Percentiles rank a stretch among this genome's conserved stretches.
Conservation (phyloP, 1,140 invertebrate genomes). For the Pseudomyrmex sp. region DNA sequence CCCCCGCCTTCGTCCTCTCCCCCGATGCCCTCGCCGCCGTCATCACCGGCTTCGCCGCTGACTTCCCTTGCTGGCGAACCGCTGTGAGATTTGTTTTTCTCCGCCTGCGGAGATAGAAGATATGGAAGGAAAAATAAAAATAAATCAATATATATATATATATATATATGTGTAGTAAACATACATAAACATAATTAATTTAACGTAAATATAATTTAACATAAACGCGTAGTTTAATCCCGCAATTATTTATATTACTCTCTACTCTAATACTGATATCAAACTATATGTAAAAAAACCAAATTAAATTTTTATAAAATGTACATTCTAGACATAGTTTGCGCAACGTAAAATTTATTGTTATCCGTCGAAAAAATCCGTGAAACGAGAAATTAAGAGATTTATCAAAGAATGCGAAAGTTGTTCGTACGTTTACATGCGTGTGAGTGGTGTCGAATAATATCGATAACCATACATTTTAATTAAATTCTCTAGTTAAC, state of each 20-base stretch:
- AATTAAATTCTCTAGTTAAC: constrained; percentile 24
- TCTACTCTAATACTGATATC: too few relatives aligned
- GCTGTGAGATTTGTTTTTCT: constrained; percentile 88
- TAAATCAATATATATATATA: constrained; percentile 1
- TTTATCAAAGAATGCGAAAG: neutral
- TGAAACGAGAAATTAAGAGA: neutral
- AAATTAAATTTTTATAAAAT: too few relatives aligned
- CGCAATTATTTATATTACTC: too few relatives aligned
- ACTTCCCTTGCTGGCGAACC: constrained; percentile 86
- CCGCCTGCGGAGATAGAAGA: constrained; percentile 79
- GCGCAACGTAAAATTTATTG: neutral
- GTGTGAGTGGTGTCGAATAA: neutral
- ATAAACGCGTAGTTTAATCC: too few relatives aligned
- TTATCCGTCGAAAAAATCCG: neutral
- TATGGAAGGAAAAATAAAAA: neutral
- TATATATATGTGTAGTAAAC: neutral
- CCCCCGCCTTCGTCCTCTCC: constrained; percentile 83
- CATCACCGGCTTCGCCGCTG: constrained; percentile 85
- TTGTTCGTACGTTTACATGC: neutral
- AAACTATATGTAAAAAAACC: too few relatives aligned
- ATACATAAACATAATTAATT: too few relatives aligned
- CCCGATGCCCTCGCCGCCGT: constrained; percentile 86
- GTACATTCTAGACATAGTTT: neutral
- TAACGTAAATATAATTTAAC: too few relatives aligned
- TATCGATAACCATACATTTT: constrained; percentile 6